Conservation (phyloP, 2,113 vertebrate genomes). For the Ploceus nigricollis region DNA sequence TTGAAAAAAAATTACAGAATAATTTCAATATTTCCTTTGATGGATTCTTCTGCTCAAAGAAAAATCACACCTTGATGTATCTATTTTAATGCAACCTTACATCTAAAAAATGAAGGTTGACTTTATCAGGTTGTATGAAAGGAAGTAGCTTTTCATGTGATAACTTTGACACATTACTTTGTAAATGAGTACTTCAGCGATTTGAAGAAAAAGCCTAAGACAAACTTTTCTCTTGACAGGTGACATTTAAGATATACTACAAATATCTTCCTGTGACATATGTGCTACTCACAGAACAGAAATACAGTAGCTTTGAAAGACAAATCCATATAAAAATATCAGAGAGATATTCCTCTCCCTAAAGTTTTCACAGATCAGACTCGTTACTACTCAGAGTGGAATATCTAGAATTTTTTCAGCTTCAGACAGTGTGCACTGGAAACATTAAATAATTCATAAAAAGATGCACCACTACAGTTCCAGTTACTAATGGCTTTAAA, state of each 20-base stretch:
- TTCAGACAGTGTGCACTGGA: neutral
- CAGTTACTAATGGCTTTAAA: neutral
- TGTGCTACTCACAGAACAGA: neutral
- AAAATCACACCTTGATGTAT: neutral
- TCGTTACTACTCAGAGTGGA: neutral
- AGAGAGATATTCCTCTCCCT: neutral
- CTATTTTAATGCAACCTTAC: neutral
- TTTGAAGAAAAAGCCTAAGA: neutral
- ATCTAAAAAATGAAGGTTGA: neutral
- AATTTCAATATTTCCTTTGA: neutral
- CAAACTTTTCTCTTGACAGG: neutral
- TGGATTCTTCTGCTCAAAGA: neutral
- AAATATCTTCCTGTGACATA: neutral
- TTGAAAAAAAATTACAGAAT: neutral
- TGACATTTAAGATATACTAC: neutral
- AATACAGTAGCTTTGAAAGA: neutral
- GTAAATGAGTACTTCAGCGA: neutral
- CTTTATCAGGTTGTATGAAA: neutral
- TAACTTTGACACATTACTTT: neutral
- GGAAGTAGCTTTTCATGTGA: neutral
- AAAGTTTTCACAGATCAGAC: neutral
- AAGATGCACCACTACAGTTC: neutral
- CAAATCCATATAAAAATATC: neutral
- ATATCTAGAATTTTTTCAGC: neutral
- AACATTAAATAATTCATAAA: neutral